phyloP scores from a whole-genome alignment of 37 sponge, comb jelly and placozoan species.

The Halichondria panicea region DNA sequence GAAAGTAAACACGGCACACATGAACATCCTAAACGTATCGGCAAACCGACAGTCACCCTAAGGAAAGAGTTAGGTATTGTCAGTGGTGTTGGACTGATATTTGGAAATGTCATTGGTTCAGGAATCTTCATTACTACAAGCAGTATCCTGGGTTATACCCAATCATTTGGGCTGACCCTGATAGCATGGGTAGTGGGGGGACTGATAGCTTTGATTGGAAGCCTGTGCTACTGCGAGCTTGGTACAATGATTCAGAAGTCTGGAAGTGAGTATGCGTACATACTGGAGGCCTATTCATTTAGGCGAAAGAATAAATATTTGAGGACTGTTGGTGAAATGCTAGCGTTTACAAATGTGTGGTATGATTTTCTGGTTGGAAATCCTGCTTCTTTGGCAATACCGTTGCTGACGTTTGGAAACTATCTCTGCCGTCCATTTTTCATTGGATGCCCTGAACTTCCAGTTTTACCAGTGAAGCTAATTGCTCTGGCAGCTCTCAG shows the following conservation, averaged over 20 bases:
- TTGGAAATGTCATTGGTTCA: slow-evolving; percentile 70
- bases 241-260: slow-evolving; percentile 47
- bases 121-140: slow-evolving; percentile 81
- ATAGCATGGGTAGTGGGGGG: slow-evolving; percentile 60
- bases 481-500: slow-evolving; percentile 22
- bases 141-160: slow-evolving; percentile 13
- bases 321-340: slow-evolving; percentile 16
- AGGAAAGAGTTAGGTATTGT: slow-evolving; percentile 27
- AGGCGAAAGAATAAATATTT: slow-evolving; percentile 4
- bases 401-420: slow-evolving; percentile 27
- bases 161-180: slow-evolving; percentile 53
- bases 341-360: slow-evolving; percentile 53
- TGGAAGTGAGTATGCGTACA: slow-evolving; percentile 55
- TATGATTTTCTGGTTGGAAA: slow-evolving; percentile 12
- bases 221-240: slow-evolving; percentile 63
- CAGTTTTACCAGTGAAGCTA: slow-evolving; percentile 9
- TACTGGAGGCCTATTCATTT: slow-evolving; percentile 48
- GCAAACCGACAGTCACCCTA: no score
- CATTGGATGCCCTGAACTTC: slow-evolving; percentile 18
- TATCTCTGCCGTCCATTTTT: slow-evolving; percentile 36
- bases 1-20: no score
- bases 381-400: slow-evolving; percentile 32
- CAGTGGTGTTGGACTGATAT: slow-evolving; percentile 8
- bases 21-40: no score
- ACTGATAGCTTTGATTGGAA: slow-evolving; percentile 51